A percentile compares a stretch with the other conserved stretches of the same genome.
phyloP scores from a whole-genome alignment of 2,113 vertebrate genomes.

The Poeciliopsis occidentalis region DNA sequence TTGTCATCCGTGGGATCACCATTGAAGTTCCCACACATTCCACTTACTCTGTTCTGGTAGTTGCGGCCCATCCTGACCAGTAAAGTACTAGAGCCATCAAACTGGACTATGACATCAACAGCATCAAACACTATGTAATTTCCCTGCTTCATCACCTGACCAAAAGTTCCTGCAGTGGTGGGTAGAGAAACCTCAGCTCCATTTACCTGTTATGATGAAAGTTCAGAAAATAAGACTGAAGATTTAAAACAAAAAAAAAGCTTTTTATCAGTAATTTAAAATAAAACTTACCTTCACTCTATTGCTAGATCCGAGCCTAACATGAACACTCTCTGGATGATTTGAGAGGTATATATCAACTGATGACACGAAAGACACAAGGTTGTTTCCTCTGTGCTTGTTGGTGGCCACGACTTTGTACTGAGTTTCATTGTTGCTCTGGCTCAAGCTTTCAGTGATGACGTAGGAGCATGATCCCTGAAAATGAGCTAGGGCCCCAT shows the following conservation, averaged over 20 bases:
- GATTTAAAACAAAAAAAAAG: neutral
- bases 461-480: conserved; percentile 82
- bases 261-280: neutral
- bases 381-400: conserved; percentile 62
- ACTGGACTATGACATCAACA: conserved; percentile 57
- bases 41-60: conserved; percentile 41
- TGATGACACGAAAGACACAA: conserved; percentile 69
- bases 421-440: conserved; percentile 12
- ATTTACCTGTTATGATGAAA: conserved; percentile 61
- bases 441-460: conserved; percentile 57
- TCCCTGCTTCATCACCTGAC: conserved; percentile 35
- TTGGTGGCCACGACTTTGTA: conserved; percentile 71
- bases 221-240: neutral
- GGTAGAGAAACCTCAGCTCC: conserved; percentile 39
- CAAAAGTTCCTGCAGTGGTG: conserved; percentile 30
- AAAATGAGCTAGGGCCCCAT: conserved; percentile 78
- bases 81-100: conserved; percentile 60
- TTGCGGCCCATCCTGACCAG: conserved; percentile 48
- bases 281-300: conserved; percentile 59
- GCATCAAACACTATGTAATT: conserved; percentile 55
- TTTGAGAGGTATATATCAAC: conserved; percentile 71
- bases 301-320: conserved; percentile 62
- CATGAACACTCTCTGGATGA: neutral
- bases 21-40: conserved; percentile 78
- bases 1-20: conserved; percentile 71